These are phyloP conservation scores for Sarcoramphus papa DNA, from an alignment of 2,797 vertebrate species.

Conservation along the genomic window DNA sequence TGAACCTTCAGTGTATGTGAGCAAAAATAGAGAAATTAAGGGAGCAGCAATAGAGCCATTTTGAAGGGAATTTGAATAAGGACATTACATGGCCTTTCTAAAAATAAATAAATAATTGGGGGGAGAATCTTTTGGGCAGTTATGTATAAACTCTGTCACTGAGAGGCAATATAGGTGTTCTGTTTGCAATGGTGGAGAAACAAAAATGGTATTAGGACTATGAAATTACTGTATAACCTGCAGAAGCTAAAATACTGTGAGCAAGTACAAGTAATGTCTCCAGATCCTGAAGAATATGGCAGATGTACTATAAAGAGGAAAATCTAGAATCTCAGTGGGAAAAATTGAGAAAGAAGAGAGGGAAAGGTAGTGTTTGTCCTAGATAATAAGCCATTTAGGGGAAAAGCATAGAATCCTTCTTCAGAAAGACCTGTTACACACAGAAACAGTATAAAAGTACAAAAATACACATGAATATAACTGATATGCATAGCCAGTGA, in stretches of 20 bases:
- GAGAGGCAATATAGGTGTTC: neutral
- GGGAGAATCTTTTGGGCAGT: neutral
- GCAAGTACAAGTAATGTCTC: neutral
- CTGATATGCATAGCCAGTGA: neutral
- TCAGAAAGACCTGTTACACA: neutral
- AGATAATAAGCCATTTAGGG: neutral
- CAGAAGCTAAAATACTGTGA: neutral
- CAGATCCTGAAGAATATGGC: neutral
- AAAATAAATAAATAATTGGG: neutral
- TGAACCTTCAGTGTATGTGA: neutral
- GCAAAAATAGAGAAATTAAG: neutral
- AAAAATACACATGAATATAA: neutral
- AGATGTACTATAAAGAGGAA: neutral
- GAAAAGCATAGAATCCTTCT: neutral
- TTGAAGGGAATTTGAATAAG: neutral
- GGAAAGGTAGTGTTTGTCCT: neutral
- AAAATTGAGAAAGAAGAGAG: neutral
- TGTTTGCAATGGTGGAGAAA: neutral
- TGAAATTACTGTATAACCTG: neutral
- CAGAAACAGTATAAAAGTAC: neutral
- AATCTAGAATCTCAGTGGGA: neutral
- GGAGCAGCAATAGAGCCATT: neutral
- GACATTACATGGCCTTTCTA: neutral
- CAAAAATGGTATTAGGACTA: neutral
- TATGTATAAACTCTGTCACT: neutral